A percentile compares a stretch with the other conserved stretches of the same genome.
These are phyloP conservation scores for Pangasius macronema DNA, from an alignment of 2,797 vertebrate species.

Conservation along the genomic window DNA sequence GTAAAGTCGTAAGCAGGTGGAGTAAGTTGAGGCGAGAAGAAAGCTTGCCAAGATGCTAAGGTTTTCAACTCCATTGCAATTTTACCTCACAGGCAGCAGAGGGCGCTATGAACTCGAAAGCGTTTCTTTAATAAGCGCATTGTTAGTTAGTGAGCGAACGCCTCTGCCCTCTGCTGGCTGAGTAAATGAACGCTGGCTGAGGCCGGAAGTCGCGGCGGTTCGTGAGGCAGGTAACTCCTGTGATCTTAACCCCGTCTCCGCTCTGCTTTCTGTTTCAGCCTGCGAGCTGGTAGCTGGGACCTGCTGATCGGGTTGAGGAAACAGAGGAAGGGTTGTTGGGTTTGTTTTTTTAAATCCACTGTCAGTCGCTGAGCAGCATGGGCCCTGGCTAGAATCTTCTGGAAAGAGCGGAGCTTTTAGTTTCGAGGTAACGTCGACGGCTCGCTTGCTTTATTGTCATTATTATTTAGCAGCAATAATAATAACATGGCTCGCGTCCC, in stretches of 20 bases:
- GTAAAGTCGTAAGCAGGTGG: no score
- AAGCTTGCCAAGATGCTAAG: no score
- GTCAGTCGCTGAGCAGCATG: conserved; percentile 61
- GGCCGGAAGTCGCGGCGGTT: conserved; percentile 41
- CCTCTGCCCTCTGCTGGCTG: conserved; percentile 16
- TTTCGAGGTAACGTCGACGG: conserved; percentile 57
- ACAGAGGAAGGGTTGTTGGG: neutral
- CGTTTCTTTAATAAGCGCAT: neutral
- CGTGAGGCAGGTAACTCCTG: conserved; percentile 23
- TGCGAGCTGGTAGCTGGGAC: conserved; percentile 46
- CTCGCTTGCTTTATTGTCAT: conserved; percentile 58
- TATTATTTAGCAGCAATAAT: no score
- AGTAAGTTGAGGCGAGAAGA: neutral
- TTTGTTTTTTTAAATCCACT: neutral
- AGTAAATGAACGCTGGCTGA: neutral
- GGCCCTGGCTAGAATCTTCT: conserved; percentile 72
- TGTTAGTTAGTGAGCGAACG: neutral
- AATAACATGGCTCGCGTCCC: no score
- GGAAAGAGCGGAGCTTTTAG: conserved; percentile 63
- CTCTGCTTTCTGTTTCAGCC: conserved; percentile 64
- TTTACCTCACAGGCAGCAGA: neutral
- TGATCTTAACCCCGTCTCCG: conserved; percentile 35
- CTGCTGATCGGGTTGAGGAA: conserved; percentile 49
- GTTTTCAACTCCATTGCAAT: neutral
- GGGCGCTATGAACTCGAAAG: neutral